Evolutionary conservation across 2,888 invertebrate genomes (phyloP).

Genomic region (Troides aeacus): DNA sequence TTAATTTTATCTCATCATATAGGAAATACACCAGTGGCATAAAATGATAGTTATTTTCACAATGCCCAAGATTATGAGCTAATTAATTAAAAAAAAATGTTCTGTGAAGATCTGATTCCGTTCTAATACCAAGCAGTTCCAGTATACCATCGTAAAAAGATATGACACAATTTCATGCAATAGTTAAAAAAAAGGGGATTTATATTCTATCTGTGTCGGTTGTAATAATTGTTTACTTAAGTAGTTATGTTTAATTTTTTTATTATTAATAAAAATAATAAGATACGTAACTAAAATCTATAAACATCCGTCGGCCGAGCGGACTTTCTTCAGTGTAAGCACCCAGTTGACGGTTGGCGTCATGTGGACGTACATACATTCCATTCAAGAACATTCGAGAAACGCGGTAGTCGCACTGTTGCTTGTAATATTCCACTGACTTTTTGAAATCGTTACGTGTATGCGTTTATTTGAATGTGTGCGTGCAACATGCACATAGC

Average conservation of each 20-base stretch:
- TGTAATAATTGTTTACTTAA: no score
- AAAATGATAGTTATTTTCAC: conserved; percentile 28
- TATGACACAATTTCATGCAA: no score
- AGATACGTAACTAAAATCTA: not conserved
- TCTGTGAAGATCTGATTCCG: no score
- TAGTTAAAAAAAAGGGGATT: no score
- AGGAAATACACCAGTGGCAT: conserved; percentile 45
- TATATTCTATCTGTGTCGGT: no score
- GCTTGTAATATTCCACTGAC: conserved; percentile 67
- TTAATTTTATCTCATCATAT: conserved; percentile 48
- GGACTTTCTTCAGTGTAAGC: conserved; percentile 30
- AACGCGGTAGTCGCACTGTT: conserved; percentile 40
- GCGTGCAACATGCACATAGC: conserved; percentile 40
- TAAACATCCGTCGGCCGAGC: not conserved
- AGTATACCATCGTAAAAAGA: no score
- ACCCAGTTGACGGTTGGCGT: conserved; percentile 21
- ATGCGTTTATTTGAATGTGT: conserved; percentile 32
- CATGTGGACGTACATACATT: conserved; percentile 33
- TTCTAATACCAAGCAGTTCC: no score
- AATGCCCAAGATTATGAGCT: not conserved
- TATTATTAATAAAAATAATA: not conserved
- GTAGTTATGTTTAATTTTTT: not conserved
- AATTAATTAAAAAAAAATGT: no score
- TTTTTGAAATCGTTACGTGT: conserved; percentile 52
- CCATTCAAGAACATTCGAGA: conserved; percentile 58